Evolutionary conservation across 2,113 vertebrate species (phyloP).

Genomic region (Proterorhinus semilunaris): DNA sequence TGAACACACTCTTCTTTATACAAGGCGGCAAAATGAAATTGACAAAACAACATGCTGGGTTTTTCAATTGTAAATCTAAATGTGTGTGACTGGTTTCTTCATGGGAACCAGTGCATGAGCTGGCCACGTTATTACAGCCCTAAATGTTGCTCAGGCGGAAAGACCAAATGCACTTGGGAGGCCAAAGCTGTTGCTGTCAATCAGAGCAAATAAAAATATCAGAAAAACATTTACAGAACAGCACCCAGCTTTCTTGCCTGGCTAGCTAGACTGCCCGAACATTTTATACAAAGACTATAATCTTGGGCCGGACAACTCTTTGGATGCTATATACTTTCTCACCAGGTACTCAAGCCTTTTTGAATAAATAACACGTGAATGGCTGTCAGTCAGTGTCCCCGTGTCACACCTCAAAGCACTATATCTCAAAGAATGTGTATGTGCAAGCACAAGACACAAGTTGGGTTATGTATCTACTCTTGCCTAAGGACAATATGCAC

Average conservation of each 20-base stretch:
- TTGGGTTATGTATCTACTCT: too few species aligned
- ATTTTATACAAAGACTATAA: too few species aligned
- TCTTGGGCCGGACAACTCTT: too few species aligned
- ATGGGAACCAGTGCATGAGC: slow-evolving; percentile 38
- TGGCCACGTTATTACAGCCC: slow-evolving; percentile 19
- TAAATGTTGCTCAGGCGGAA: background rate
- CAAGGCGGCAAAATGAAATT: slow-evolving; percentile 44
- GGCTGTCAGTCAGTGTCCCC: background rate
- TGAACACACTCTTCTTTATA: slow-evolving; percentile 54
- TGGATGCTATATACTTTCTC: background rate
- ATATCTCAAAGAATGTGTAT: too few species aligned
- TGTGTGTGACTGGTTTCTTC: slow-evolving; percentile 22
- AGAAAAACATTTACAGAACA: slow-evolving; percentile 3
- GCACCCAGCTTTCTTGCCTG: background rate
- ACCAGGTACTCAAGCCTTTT: background rate
- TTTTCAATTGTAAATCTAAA: slow-evolving; percentile 43
- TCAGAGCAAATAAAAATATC: slow-evolving; percentile 9
- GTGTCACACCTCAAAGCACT: background rate
- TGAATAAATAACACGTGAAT: background rate
- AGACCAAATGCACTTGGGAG: slow-evolving; percentile 30
- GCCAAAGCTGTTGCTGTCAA: slow-evolving; percentile 29
- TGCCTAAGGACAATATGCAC: too few species aligned
- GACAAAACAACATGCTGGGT: slow-evolving; percentile 36
- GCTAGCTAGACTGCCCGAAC: too few species aligned
- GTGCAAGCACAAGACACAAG: too few species aligned